These are phyloP conservation scores for Drosophila triauraria DNA, from an alignment of 1,140 invertebrate species.

Conservation along the genomic window DNA sequence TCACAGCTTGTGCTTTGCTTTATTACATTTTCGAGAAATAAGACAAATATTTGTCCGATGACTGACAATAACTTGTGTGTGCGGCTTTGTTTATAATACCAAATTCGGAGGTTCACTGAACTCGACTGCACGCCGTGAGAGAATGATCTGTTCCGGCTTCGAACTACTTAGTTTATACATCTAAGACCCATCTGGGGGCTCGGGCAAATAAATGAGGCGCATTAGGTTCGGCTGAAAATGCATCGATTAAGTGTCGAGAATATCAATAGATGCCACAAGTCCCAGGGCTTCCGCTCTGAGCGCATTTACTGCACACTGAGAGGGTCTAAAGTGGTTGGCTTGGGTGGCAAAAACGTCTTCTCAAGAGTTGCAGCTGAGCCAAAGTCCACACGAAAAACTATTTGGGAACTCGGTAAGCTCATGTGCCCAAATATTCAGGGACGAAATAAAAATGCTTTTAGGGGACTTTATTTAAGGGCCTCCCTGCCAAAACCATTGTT, in stretches of 20 bases:
- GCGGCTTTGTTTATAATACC: constrained; percentile 42
- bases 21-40: constrained; percentile 32
- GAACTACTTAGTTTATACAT: not conserved
- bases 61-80: constrained; percentile 32
- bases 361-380: constrained; percentile 44
- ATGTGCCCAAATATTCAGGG: constrained; percentile 39
- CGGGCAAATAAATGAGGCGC: constrained; percentile 15
- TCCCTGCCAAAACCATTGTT: constrained; percentile 41
- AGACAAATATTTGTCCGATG: constrained; percentile 33
- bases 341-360: constrained; percentile 43
- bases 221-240: constrained; percentile 17
- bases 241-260: constrained; percentile 43
- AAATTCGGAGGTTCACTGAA: constrained; percentile 40
- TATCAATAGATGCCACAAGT: constrained; percentile 51
- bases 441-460: constrained; percentile 45
- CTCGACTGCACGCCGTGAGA: constrained; percentile 12
- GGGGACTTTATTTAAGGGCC: constrained; percentile 24
- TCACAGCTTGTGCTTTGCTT: constrained; percentile 60
- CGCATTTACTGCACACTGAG: constrained; percentile 46
- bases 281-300: constrained; percentile 39
- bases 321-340: constrained; percentile 24
- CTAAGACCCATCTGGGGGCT: not conserved
- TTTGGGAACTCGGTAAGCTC: constrained; percentile 18
- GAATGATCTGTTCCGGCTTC: too few species aligned
- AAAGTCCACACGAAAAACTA: constrained; percentile 34